Base-by-base conservation (phyloP, 30 jellyfish, hydroid and myxozoan species). In the Turritopsis dohrnii region DNA sequence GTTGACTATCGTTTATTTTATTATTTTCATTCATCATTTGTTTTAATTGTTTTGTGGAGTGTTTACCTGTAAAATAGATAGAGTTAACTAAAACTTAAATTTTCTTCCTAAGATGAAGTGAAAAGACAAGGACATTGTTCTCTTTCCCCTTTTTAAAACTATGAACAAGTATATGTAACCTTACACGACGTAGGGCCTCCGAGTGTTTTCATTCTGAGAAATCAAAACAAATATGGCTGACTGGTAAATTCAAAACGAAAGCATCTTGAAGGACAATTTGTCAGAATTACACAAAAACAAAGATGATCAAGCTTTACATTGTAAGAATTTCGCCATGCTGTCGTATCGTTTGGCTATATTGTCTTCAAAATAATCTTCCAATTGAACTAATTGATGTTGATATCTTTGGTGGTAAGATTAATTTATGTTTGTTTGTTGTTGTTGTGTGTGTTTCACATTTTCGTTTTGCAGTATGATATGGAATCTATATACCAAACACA, bases 311-410 rank as follows among this genome's bases (percentile, higher is more conserved):
- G 72, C 74, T 90, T n/a, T 79, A 90, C 73, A 69, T 82, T 30
- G 97, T 90, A 20, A 90, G 84, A 71, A 90, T 90, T 0, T 90
- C 97, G 29, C 97, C 97, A 0, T 86, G 92, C 71, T 90, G 89
- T 73, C 90, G 97, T 29, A 91, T 81, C 13, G 97, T 90, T 25
- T 90, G 97, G 97, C 89, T 90, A 19, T 90, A 90, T 69, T 90
- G 97, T 84, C 91, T 85, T 18, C 86, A 90, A 53, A 90, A 90
- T 53, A 86, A 90, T 71, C 73, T 90, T 20, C 87, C 75, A 22
- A 73, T 90, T 25, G 97, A 90, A 18, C 21, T 90, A 0, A 66
- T 72, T 72, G 97, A 90, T 65, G 88, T 90, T 16, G 97, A 90
- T 85, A 80, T 90, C 13, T 90, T 90, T 79, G 95, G 93, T 85